Conservation (phyloP, 2,113 vertebrate species). For the Nyctereutes procyonoides region DNA sequence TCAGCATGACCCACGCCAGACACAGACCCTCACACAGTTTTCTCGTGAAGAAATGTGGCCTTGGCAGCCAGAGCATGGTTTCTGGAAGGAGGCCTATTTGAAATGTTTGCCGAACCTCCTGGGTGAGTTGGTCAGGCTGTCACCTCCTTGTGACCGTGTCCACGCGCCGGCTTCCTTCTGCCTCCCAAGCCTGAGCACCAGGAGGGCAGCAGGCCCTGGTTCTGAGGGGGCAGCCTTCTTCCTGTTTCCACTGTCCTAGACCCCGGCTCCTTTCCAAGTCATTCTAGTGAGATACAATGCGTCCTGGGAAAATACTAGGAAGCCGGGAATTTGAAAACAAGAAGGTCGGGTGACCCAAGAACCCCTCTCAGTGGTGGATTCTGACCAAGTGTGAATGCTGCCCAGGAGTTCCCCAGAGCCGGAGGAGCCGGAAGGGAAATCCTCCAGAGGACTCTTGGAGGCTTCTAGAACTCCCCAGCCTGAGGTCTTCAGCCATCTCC, state of each 20-base stretch:
- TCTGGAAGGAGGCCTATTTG: not conserved
- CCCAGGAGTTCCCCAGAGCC: not conserved
- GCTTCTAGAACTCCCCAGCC: conserved; percentile 14
- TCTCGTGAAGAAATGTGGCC: not conserved
- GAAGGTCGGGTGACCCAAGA: conserved; percentile 59
- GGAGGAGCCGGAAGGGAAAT: conserved; percentile 70
- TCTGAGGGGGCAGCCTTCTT: conserved; percentile 39
- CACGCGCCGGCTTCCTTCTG: not conserved
- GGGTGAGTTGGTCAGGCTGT: not conserved
- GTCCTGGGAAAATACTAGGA: conserved; percentile 77
- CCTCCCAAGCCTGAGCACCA: not conserved
- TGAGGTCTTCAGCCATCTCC: not conserved
- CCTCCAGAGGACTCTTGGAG: conserved; percentile 71
- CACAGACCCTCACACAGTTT: not conserved
- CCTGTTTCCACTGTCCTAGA: conserved; percentile 59
- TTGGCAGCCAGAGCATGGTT: not conserved
- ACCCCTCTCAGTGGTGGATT: not conserved
- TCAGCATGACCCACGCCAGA: not conserved
- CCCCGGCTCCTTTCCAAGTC: not conserved
- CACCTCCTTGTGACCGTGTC: not conserved
- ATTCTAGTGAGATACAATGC: not conserved
- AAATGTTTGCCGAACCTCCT: not conserved
- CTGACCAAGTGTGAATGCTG: conserved; percentile 66
- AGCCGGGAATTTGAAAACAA: conserved; percentile 71
- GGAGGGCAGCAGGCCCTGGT: not conserved